Percentiles rank a stretch among this genome's conserved stretches.
Evolutionary conservation across 1,140 invertebrate species (phyloP).

Genomic region (Drosophila persimilis): DNA sequence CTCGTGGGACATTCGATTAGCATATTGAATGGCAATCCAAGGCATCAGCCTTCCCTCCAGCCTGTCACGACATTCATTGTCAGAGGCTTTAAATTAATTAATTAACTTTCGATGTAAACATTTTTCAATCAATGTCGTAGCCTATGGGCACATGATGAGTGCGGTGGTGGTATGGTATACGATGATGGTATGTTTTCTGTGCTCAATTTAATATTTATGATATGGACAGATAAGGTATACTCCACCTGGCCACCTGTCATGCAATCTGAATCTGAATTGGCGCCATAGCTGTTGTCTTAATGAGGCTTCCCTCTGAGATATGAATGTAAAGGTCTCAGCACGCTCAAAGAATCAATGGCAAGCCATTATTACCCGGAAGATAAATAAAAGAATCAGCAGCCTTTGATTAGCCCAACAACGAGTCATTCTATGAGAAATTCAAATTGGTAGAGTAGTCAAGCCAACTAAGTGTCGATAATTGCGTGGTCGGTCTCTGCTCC

Average conservation of each 20-base stretch:
- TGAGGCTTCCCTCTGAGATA: neutral
- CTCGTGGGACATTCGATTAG: constrained; percentile 46
- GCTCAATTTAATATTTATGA: neutral
- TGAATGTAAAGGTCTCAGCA: neutral
- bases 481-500: too few relatives aligned
- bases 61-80: constrained; percentile 14
- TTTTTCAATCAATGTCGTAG: constrained; percentile 31
- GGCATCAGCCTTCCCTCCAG: neutral
- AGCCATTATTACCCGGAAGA: constrained; percentile 3
- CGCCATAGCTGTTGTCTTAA: constrained; percentile 20
- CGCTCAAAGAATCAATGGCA: constrained; percentile 13
- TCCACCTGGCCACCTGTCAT: constrained; percentile 5
- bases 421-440: too few relatives aligned
- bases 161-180: neutral
- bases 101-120: constrained; percentile 57
- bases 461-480: too few relatives aligned
- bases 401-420: too few relatives aligned
- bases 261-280: neutral
- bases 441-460: too few relatives aligned
- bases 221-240: constrained; percentile 19
- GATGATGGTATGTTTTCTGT: neutral
- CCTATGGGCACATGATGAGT: neutral
- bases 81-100: constrained; percentile 61
- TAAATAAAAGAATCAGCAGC: too few relatives aligned
- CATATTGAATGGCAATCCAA: constrained; percentile 40